These are phyloP conservation scores for Pseudomugil tenellus DNA, from an alignment of 2,797 vertebrate species.

Conservation along the genomic window DNA sequence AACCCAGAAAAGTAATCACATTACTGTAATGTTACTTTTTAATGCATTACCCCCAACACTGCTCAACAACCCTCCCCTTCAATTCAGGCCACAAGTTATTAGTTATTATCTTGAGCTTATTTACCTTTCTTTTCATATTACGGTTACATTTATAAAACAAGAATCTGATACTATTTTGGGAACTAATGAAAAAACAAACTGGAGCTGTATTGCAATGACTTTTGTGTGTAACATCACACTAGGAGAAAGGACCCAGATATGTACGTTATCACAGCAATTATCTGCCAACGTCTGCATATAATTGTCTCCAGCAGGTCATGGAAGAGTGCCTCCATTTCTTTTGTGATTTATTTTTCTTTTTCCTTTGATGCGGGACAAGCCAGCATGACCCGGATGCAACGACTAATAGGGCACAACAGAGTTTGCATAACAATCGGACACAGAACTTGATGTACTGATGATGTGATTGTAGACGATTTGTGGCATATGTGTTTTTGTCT, in stretches of 20 bases:
- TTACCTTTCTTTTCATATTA: conserved; percentile 1
- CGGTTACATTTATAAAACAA: conserved; percentile 20
- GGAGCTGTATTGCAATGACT: conserved; percentile 4
- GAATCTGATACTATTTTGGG: conserved; percentile 13
- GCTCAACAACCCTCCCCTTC: too few species aligned
- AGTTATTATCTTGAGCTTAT: conserved; percentile 20
- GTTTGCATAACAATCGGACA: conserved; percentile 65
- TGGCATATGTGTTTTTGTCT: conserved; percentile 6
- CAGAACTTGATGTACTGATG: conserved; percentile 57
- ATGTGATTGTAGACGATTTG: conserved; percentile 9
- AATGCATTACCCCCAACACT: too few species aligned
- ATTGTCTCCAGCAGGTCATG: conserved; percentile 70
- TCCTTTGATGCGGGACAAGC: conserved; percentile 67
- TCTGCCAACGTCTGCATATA: conserved; percentile 67
- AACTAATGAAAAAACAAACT: conserved; percentile 16
- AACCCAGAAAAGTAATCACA: too few species aligned
- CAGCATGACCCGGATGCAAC: conserved; percentile 61
- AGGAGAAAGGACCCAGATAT: conserved; percentile 36
- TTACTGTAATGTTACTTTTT: too few species aligned
- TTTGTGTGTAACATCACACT: conserved; percentile 27
- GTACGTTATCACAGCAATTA: conserved; percentile 60
- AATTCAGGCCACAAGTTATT: conserved; percentile 24
- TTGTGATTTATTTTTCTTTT: conserved; percentile 63
- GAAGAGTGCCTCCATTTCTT: conserved; percentile 60
- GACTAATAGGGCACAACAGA: conserved; percentile 69